phyloP scores from a whole-genome alignment of 2,888 invertebrate species.

The Ischnus inquisitorius region DNA sequence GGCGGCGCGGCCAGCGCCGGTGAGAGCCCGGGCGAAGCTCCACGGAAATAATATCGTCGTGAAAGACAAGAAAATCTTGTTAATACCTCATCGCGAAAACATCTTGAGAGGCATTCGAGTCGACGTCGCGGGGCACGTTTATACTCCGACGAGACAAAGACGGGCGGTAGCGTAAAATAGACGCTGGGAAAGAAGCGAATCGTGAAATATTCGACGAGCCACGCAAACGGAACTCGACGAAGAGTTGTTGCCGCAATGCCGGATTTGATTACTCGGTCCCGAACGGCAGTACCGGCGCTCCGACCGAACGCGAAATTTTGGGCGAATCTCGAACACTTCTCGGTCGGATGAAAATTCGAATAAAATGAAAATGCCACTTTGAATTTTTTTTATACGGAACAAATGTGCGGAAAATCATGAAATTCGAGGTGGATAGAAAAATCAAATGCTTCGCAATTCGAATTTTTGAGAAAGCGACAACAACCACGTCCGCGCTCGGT shows the following conservation, averaged over 20 bases:
- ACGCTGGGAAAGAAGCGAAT: background rate
- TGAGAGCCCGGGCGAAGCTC: background rate
- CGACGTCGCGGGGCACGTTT: slow-evolving; percentile 10
- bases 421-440: too few relatives aligned
- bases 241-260: background rate
- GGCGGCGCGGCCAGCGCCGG: slow-evolving; percentile 5
- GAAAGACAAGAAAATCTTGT: slow-evolving; percentile 65
- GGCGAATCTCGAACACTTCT: too few relatives aligned
- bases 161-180: slow-evolving; percentile 27
- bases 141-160: slow-evolving; percentile 41
- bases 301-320: too few relatives aligned
- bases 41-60: slow-evolving; percentile 51
- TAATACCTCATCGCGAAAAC: slow-evolving; percentile 62
- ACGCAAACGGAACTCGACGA: slow-evolving; percentile 1
- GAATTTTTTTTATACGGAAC: too few relatives aligned
- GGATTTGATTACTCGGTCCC: slow-evolving; percentile 6
- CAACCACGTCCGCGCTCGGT: background rate
- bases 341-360: too few relatives aligned
- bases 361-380: too few relatives aligned
- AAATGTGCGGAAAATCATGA: too few relatives aligned
- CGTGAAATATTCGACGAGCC: slow-evolving; percentile 29
- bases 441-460: too few relatives aligned
- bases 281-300: too few relatives aligned
- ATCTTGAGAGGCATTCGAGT: slow-evolving; percentile 41
- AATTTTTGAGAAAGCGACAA: background rate